Percentiles rank a stretch among this genome's conserved stretches.
These are phyloP conservation scores for Elanus axillaris DNA, from an alignment of 2,113 vertebrate species.

Conservation along the genomic window DNA sequence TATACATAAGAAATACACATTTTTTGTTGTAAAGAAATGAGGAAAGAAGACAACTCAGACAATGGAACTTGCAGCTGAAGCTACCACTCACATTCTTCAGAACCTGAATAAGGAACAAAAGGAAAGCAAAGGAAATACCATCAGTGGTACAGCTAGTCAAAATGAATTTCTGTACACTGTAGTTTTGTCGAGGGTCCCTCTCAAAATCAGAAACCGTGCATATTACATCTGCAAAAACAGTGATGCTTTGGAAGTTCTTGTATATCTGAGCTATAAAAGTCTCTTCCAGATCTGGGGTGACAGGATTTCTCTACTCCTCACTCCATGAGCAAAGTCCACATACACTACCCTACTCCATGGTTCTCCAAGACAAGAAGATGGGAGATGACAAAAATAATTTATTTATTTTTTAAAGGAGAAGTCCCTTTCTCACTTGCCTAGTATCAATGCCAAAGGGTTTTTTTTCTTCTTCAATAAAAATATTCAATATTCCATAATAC, in stretches of 20 bases:
- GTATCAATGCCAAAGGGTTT: background rate
- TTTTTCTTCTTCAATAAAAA: background rate
- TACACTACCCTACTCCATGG: background rate
- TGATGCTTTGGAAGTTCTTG: background rate
- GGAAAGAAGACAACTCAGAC: background rate
- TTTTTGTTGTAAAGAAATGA: background rate
- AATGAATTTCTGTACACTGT: background rate
- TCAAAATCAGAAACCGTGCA: background rate
- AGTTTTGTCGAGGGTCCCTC: background rate
- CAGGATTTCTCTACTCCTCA: background rate
- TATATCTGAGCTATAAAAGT: background rate
- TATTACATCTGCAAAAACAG: background rate
- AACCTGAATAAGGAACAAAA: background rate
- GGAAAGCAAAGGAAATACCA: no score
- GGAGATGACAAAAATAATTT: background rate
- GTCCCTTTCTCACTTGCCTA: background rate
- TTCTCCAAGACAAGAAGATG: background rate
- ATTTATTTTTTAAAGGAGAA: background rate
- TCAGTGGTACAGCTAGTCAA: background rate
- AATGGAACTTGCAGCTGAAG: background rate
- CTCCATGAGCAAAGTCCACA: background rate
- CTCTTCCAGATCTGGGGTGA: background rate
- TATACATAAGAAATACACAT: background rate
- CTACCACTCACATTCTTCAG: background rate
- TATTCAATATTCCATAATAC: background rate